Conservation (phyloP, 1,140 invertebrate genomes). For the Ruditapes philippinarum region DNA sequence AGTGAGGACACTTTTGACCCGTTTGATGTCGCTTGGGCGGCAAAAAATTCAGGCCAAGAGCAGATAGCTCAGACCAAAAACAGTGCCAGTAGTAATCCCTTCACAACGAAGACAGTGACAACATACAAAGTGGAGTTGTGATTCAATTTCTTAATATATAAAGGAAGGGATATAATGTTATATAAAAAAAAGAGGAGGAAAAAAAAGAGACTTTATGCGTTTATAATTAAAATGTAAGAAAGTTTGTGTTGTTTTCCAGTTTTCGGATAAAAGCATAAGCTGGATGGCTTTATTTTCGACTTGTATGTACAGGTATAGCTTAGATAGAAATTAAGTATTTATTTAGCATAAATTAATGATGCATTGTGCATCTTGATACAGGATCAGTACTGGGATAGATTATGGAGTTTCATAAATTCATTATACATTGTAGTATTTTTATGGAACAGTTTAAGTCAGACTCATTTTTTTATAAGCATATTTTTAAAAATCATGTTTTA, state of each 20-base stretch:
- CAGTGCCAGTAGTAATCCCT: slow-evolving; percentile 85
- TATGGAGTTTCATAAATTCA: too few species aligned
- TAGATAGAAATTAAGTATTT: too few species aligned
- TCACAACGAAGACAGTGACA: slow-evolving; percentile 87
- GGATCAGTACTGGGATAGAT: too few species aligned
- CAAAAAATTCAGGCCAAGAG: slow-evolving; percentile 85
- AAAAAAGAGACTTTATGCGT: too few species aligned
- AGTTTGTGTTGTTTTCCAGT: too few species aligned
- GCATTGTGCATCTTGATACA: too few species aligned
- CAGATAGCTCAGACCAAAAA: slow-evolving; percentile 71
- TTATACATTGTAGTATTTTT: not conserved
- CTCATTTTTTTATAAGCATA: not conserved
- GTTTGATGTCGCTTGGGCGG: slow-evolving; percentile 95
- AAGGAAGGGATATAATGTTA: not conserved
- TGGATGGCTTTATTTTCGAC: too few species aligned
- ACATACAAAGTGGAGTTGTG: slow-evolving; percentile 89
- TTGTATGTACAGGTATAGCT: too few species aligned
- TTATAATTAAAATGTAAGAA: too few species aligned
- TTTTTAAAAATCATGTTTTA: not conserved
- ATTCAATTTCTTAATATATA: slow-evolving; percentile 20
- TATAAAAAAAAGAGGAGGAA: too few species aligned
- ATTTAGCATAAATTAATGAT: too few species aligned
- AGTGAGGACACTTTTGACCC: slow-evolving; percentile 89
- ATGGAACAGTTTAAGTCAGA: not conserved
- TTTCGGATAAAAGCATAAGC: too few species aligned